phyloP scores from a whole-genome alignment of 2,113 vertebrate species.

The Herpetotheres cachinnans region DNA sequence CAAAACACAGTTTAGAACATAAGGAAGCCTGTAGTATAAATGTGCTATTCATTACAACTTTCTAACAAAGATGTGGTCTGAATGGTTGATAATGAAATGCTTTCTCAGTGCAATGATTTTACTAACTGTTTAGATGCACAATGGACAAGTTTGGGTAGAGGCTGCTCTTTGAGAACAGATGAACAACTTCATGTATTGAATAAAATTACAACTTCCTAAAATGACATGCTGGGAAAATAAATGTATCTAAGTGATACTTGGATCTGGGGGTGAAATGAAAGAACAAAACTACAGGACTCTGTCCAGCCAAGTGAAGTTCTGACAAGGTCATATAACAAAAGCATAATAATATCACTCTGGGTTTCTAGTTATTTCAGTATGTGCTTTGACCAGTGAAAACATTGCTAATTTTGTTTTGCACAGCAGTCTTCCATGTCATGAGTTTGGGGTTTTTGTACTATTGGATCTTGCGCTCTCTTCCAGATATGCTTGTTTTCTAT shows the following conservation, averaged over 20 bases:
- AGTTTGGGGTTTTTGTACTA: not conserved
- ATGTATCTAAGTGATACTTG: constrained; percentile 14
- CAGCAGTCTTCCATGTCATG: constrained; percentile 9
- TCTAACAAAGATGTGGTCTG: not conserved
- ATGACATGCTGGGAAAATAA: constrained; percentile 40
- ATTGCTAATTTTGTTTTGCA: constrained; percentile 15
- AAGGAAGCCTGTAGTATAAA: not conserved
- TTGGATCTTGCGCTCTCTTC: not conserved
- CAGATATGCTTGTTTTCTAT: not conserved
- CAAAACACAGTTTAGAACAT: not conserved
- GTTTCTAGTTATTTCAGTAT: constrained; percentile 27
- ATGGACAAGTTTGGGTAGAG: not conserved
- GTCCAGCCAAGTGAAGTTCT: constrained; percentile 11
- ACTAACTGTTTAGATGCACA: not conserved
- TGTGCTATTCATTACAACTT: not conserved
- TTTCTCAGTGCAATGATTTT: not conserved
- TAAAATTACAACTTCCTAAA: constrained; percentile 45
- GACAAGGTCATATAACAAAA: constrained; percentile 49
- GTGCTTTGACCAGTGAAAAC: constrained; percentile 41
- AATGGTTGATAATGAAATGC: constrained; percentile 26
- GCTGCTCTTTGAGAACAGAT: not conserved
- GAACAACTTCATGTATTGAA: not conserved
- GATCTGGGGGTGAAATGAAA: constrained; percentile 15
- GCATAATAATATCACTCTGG: not conserved
- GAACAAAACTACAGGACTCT: not conserved